Conservation (phyloP, 1,140 invertebrate species). For the Calosoma granatense region DNA sequence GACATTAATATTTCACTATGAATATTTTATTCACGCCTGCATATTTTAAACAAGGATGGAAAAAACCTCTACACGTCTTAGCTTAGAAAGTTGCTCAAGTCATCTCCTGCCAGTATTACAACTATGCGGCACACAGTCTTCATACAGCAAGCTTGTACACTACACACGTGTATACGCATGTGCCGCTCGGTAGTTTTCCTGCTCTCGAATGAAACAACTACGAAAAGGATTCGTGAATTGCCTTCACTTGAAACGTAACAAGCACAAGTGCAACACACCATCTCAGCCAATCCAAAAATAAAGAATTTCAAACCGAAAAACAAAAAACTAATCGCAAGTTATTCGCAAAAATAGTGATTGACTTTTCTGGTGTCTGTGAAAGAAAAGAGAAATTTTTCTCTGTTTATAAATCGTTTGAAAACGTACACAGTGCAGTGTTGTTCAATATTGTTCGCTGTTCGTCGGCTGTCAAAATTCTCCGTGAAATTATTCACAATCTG, state of each 20-base stretch:
- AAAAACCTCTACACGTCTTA: slow-evolving; percentile 5
- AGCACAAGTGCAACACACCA: not conserved
- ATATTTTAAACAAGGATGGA: slow-evolving; percentile 2
- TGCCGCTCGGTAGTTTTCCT: not conserved
- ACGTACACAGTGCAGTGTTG: not conserved
- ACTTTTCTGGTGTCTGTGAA: not conserved
- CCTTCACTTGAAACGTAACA: not conserved
- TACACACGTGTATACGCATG: not conserved
- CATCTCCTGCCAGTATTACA: not conserved
- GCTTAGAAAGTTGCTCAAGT: not conserved
- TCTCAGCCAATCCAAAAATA: not conserved
- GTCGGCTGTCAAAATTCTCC: not conserved
- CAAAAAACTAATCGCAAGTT: not conserved
- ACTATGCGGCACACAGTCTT: not conserved
- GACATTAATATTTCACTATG: not conserved
- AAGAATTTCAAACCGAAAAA: not conserved
- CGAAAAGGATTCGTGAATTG: not conserved
- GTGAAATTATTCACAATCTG: not conserved
- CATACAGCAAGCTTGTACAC: not conserved
- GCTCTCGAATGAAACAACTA: not conserved
- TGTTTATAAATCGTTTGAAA: not conserved
- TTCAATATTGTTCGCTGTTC: not conserved
- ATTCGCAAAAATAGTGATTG: not conserved
- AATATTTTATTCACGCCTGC: not conserved
- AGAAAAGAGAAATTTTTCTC: not conserved